Evolutionary conservation across 2,797 vertebrate genomes (phyloP), one percentile per base, ranked within the genome.

Genomic region (Jordanella pulchra): DNA sequence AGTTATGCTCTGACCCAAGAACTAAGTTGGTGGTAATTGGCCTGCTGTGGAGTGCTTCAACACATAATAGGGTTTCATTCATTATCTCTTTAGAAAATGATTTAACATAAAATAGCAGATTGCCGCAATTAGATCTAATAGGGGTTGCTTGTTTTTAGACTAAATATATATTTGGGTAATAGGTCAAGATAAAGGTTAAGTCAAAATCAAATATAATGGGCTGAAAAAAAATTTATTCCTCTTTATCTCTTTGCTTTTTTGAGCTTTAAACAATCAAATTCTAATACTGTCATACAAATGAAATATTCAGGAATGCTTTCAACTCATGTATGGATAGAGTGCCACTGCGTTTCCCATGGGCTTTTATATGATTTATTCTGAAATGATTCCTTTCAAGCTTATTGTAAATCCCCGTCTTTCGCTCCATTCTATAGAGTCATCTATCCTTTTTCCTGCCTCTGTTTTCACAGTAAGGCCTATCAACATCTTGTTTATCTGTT

Each of bases 241-340:
- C 56, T 32, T 80, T 86, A 32, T 66, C 77, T 83, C 73, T 87
- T 79, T 72, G 68, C 67, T 86, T 81, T 79, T 72, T 72, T 84
- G 82, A 83, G 75, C 78, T 80, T 65, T 85, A 61, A 77, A 86
- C 39, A 85, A 82, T 71, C 77, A 68, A 86, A 87, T 85, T 89
- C 82, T n/a, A n/a, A n/a, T n/a, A n/a, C n/a, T n/a, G n/a, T 86
- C 86, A 80, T 23, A 72, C 82, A 84, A 79, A 89, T 91, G n/a
- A 91, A 91, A 89, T 86, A 91, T 91, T 91, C 78, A 91, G 77
- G 70, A 80, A 83, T 75, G 76, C 82, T 87, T 88, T 86, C 86
- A 89, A 83, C 78, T 87, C 83, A 90, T 81, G 91, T 90, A 91
- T 81, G 76, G 72, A 48, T 73, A 51, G 84, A 13, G 15, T 73